Base-by-base conservation (phyloP, 2,797 vertebrate species). In the Dryobates pubescens region DNA sequence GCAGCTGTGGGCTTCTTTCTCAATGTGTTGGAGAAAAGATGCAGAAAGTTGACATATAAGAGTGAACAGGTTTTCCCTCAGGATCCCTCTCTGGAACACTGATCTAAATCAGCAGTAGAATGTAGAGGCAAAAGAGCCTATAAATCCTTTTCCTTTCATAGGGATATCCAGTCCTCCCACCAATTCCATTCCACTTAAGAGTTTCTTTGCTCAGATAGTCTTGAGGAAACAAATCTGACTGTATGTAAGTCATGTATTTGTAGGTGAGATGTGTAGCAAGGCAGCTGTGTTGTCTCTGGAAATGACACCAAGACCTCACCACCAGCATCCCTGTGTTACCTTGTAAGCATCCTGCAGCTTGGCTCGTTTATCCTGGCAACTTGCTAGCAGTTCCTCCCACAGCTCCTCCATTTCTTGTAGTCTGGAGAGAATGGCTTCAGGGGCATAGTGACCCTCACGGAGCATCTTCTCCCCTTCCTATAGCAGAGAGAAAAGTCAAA, bases 401-500 rank as follows among this genome's bases (percentile, higher is more conserved):
- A 98, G 95, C 43, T 98, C 97, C 23, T 93, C 95, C 95, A 99
- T 96, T 94, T 99, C 98, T 88, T 97, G 93, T 45, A 99, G 96
- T 86, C 94, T 97, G 82, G 97, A 97, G 85, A 82, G 96, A 89
- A 99, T 97, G 85, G 98, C 98, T 65, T 96, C 95, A 4, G 97
- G 92, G 54, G 98, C 97, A 5, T 96, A 97, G 57, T 96, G 96
- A 59, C 77, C 96, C 30, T 94, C 96, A 5, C 64, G 89, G 62
- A 98, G 82, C 97, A 99, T 98, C 93, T 96, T 98, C 92, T 98
- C 97, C 7, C 98, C 98, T 88, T 99, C 98, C 98, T 99, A 68
- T 3, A 95, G 64, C 17, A 94, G 70, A 93, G 22, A 49, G 8
- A 92, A 86, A 11, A 67, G 69, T 30, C 17, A 70, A 68, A 18